A percentile compares a stretch with the other conserved stretches of the same genome.
Evolutionary conservation across 2,797 vertebrate species (phyloP).

Genomic region (Kryptolebias ocellatus): DNA sequence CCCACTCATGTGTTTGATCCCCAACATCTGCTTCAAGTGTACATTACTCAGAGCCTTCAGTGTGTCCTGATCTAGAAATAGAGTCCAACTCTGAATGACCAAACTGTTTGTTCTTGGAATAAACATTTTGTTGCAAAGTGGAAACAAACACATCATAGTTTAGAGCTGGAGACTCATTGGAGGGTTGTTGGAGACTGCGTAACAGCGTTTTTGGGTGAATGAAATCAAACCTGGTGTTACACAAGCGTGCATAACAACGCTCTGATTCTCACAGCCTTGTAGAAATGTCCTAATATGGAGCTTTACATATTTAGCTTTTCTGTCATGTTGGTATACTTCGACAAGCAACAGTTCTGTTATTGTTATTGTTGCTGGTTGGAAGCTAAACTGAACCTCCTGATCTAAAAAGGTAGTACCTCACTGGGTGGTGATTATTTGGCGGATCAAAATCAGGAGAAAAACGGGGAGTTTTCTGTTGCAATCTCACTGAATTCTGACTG

Average conservation of each 20-base stretch:
- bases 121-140: slow-evolving; percentile 63
- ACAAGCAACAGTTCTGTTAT: no score
- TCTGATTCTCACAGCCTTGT: slow-evolving; percentile 6
- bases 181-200: slow-evolving; percentile 33
- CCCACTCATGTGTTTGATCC: slow-evolving; percentile 58
- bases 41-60: slow-evolving; percentile 25
- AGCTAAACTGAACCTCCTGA: no score
- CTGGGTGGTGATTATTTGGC: no score
- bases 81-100: slow-evolving; percentile 65
- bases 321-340: not conserved
- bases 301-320: not conserved
- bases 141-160: slow-evolving; percentile 42
- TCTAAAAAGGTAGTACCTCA: no score
- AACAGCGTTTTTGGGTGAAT: slow-evolving; percentile 11
- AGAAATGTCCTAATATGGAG: not conserved
- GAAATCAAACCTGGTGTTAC: slow-evolving; percentile 35
- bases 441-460: no score
- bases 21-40: slow-evolving; percentile 68
- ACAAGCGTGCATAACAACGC: not conserved
- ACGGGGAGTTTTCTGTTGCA: no score
- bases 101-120: slow-evolving; percentile 67
- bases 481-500: no score
- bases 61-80: slow-evolving; percentile 60
- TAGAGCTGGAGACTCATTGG: slow-evolving; percentile 9
- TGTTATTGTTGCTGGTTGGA: no score